Percentiles rank a stretch among this genome's conserved stretches.
Evolutionary conservation across 2,797 vertebrate species (phyloP).

Genomic region (Notolabrus celidotus): DNA sequence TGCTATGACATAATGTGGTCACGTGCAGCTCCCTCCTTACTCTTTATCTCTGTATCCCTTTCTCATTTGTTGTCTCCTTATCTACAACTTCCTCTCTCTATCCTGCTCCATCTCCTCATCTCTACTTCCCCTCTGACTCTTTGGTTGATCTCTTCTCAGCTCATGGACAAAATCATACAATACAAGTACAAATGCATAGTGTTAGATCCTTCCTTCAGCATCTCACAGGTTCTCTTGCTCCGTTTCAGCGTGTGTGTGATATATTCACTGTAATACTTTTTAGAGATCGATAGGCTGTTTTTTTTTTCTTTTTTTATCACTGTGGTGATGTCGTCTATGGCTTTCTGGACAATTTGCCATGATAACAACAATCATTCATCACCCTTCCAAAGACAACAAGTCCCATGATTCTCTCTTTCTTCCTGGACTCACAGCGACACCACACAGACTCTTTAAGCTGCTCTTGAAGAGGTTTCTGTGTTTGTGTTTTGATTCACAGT

Average conservation of each 20-base stretch:
- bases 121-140: constrained; percentile 36
- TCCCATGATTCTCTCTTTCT: constrained; percentile 56
- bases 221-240: not conserved
- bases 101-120: constrained; percentile 55
- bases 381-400: constrained; percentile 81
- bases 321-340: constrained; percentile 89
- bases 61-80: constrained; percentile 59
- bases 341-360: constrained; percentile 94
- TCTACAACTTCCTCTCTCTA: constrained; percentile 37
- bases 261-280: constrained; percentile 96
- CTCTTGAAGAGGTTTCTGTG: constrained; percentile 1
- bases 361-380: constrained; percentile 95
- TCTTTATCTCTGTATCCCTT: constrained; percentile 54
- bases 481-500: not conserved
- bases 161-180: not conserved
- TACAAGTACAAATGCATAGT: not conserved
- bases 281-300: constrained; percentile 93
- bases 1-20: constrained; percentile 14
- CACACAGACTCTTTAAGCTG: not conserved
- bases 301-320: constrained; percentile 90
- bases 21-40: constrained; percentile 4
- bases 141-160: not conserved
- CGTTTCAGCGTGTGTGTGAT: constrained; percentile 67
- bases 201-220: too few species aligned
- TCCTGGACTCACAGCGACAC: constrained; percentile 21